Base-by-base conservation (phyloP, 2,888 invertebrate genomes). In the Caenorhabditis sulstoni region DNA sequence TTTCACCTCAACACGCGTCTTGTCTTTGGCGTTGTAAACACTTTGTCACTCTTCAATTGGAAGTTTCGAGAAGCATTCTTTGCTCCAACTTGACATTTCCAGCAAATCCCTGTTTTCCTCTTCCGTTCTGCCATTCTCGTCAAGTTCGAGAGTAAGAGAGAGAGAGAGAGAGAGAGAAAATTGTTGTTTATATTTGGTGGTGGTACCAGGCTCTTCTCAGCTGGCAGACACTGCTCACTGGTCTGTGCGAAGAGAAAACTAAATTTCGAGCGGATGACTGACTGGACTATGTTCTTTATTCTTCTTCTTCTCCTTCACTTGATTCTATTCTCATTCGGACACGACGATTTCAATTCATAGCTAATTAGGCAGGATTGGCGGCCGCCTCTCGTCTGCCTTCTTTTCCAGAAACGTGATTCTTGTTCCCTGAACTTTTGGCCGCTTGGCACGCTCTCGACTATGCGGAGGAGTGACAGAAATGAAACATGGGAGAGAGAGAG, bases 401-500 rank as follows among this genome's bases (percentile, higher is more conserved):
- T 3, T 41, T 22, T 3, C 16, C 1, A n/a, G 11, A 58, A 37
- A 55, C 23, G 23, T 29, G 29, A 53, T n/a, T 14, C 11, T 20
- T 20, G 9, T 49, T 41, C 41, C 41, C 7, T 41, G 41, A 11
- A 14, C 14, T 41, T 41, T 41, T 41, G 41, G 41, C 11, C 41
- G 12, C 41, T 4, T 41, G 41, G 2, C 14, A 41, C 41, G 2
- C 41, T 41, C 66, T 47, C 41, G 57, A 12, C 49, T 29, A 39
- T 35, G 67, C 67, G 67, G 39, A 57, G 58, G 67, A 58, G 67
- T 70, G 70, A 41, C 62, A 71, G 53, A 29, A 62, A 71, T 45
- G n/a, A n/a, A n/a, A 47, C 49, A 29, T 7, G 29, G 29, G 29
- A 7, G 29, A 7, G 29, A 7, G 29, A 7, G 29, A 29, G 7